These are phyloP conservation scores for Gasteruption jaculator DNA, from an alignment of 2,888 invertebrate genomes.

Conservation along the genomic window DNA sequence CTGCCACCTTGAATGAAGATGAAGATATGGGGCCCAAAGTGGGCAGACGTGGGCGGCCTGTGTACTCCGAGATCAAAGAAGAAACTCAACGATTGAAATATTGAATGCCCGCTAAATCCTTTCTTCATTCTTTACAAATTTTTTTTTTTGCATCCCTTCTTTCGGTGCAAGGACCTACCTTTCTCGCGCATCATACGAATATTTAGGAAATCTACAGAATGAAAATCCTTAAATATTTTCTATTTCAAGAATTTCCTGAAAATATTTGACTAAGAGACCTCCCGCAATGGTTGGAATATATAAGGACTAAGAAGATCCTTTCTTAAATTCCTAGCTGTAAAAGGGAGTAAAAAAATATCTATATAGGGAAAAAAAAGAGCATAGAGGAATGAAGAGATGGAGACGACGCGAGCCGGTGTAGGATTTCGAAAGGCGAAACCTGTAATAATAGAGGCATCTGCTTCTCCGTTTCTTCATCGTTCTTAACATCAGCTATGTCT, in stretches of 20 bases:
- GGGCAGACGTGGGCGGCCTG: conserved; percentile 38
- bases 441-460: conserved; percentile 43
- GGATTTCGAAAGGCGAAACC: conserved; percentile 41
- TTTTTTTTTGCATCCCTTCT: conserved; percentile 6
- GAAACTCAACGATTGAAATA: conserved; percentile 35
- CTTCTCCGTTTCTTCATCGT: conserved; percentile 29
- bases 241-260: too few relatives aligned
- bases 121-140: conserved; percentile 23
- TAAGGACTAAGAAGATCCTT: too few relatives aligned
- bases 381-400: background rate
- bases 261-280: too few relatives aligned
- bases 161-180: too few relatives aligned
- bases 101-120: conserved; percentile 33
- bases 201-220: too few relatives aligned
- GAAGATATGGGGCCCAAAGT: conserved; percentile 35
- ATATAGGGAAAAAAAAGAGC: background rate
- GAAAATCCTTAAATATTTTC: too few relatives aligned
- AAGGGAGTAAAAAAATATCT: too few relatives aligned
- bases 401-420: too few relatives aligned
- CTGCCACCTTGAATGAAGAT: conserved; percentile 36
- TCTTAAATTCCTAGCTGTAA: too few relatives aligned
- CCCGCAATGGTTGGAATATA: too few relatives aligned
- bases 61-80: conserved; percentile 38
- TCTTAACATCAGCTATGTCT: too few relatives aligned
- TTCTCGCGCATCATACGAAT: too few relatives aligned